These are phyloP conservation scores for Varecia variegata DNA, from an alignment of 2,797 vertebrate genomes.

Conservation along the genomic window DNA sequence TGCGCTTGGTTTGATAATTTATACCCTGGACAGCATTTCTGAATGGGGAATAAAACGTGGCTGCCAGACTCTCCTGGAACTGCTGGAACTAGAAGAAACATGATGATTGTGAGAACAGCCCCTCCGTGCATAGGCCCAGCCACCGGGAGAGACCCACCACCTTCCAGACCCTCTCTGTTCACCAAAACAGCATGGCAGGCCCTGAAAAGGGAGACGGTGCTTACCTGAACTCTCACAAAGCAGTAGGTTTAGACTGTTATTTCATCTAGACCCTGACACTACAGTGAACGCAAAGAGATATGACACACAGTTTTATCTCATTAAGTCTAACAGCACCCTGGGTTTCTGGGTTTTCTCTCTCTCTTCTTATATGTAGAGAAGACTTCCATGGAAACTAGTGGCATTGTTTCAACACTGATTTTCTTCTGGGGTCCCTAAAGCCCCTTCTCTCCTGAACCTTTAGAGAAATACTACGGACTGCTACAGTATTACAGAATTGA, in stretches of 20 bases:
- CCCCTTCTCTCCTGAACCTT: background rate
- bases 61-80: background rate
- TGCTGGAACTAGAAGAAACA: conserved; percentile 57
- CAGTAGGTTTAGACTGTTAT: background rate
- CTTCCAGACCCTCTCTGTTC: background rate
- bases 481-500: too few species aligned
- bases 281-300: background rate
- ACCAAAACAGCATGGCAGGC: background rate
- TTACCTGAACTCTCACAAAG: background rate
- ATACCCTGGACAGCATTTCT: conserved; percentile 47
- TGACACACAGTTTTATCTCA: background rate
- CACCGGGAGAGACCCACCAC: background rate
- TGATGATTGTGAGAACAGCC: background rate
- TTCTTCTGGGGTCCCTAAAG: background rate
- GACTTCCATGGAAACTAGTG: background rate
- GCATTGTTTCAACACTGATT: background rate
- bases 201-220: background rate
- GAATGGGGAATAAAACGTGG: conserved; percentile 69
- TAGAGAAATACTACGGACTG: background rate
- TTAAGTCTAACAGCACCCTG: background rate
- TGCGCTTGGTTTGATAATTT: background rate
- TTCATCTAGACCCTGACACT: background rate
- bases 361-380: background rate
- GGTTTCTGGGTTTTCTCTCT: background rate
- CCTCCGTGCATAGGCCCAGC: accelerated